These are phyloP conservation scores for Perdita meconis DNA, from an alignment of 2,888 invertebrate species.

Conservation along the genomic window DNA sequence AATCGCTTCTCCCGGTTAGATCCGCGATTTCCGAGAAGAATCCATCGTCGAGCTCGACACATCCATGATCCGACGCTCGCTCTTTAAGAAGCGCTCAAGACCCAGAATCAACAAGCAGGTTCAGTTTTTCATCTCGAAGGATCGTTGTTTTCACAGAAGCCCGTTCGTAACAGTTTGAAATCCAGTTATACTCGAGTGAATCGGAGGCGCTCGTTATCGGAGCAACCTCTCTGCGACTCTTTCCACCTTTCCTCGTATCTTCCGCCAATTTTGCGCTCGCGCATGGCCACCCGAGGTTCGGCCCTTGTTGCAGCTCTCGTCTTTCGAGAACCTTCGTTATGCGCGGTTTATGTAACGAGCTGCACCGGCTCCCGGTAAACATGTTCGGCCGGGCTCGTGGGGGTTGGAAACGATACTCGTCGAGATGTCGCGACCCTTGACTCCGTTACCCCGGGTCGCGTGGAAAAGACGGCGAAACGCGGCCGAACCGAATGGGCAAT, in stretches of 20 bases:
- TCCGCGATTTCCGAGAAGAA: not conserved
- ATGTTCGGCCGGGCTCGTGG: constrained; percentile 7
- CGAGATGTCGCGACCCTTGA: not conserved
- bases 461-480: not conserved
- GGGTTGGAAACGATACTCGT: constrained; percentile 16
- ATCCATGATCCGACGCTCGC: not conserved
- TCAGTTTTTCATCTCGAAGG: no score
- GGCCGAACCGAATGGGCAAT: not conserved
- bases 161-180: constrained; percentile 71
- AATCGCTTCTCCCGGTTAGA: not conserved
- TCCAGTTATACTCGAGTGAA: constrained; percentile 71
- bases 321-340: constrained; percentile 49
- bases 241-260: constrained; percentile 16
- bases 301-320: not conserved
- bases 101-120: no score
- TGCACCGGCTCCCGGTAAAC: constrained; percentile 9
- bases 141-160: constrained; percentile 67
- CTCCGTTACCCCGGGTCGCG: not conserved
- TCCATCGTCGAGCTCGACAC: not conserved
- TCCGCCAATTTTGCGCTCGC: constrained; percentile 42
- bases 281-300: constrained; percentile 30
- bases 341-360: constrained; percentile 37
- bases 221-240: constrained; percentile 48
- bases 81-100: constrained; percentile 39
- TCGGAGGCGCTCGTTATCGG: constrained; percentile 68